Evolutionary conservation across 2,113 vertebrate species (phyloP).

Genomic region (Triplophysa rosa): DNA sequence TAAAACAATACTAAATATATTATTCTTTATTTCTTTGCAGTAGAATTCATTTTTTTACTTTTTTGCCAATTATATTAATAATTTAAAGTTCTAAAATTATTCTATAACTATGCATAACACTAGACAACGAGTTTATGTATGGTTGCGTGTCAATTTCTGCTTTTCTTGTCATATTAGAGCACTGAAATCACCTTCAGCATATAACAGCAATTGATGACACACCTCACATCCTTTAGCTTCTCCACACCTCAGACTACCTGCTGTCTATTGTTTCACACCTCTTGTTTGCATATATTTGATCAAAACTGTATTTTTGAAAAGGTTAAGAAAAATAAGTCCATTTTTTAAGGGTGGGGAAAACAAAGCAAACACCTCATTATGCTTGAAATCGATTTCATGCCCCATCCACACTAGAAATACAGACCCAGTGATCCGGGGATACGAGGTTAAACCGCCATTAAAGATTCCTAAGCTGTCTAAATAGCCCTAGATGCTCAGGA

Average conservation of each 20-base stretch:
- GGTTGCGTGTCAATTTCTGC: no score
- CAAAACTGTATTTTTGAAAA: background rate
- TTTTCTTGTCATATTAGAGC: background rate
- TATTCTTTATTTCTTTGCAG: no score
- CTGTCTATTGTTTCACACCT: background rate
- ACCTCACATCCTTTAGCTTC: background rate
- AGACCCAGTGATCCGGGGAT: slow-evolving; percentile 52
- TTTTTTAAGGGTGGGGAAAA: background rate
- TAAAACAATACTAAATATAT: no score
- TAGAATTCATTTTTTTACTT: no score
- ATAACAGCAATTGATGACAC: background rate
- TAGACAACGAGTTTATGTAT: no score
- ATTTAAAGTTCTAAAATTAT: no score
- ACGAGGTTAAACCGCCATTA: slow-evolving; percentile 58
- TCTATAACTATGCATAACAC: no score
- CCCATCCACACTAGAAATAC: slow-evolving; percentile 11
- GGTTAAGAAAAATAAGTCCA: no score
- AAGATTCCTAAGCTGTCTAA: slow-evolving; percentile 48
- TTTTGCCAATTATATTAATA: no score
- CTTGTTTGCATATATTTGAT: background rate
- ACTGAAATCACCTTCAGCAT: background rate
- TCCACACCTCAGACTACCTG: background rate
- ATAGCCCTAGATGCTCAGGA: slow-evolving; percentile 57
- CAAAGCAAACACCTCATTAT: slow-evolving; percentile 26
- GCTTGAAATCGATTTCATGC: slow-evolving; percentile 20